Conservation (phyloP, 2,113 vertebrate genomes). For the Xiphophorus hellerii region DNA sequence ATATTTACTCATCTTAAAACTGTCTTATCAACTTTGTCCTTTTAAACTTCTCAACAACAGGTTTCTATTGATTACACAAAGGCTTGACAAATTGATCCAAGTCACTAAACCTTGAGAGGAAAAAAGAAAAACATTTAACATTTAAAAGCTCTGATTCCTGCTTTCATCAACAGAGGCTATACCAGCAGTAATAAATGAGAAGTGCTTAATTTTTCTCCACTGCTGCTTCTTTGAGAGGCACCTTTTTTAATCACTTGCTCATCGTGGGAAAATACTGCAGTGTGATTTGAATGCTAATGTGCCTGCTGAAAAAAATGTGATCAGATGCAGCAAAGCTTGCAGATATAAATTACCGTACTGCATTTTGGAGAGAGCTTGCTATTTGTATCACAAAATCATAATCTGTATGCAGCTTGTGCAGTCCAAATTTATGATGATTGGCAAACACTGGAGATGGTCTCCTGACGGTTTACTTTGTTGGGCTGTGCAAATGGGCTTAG, state of each 20-base stretch:
- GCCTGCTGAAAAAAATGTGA: slow-evolving; percentile 13
- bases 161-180: slow-evolving; percentile 35
- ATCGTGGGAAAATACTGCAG: slow-evolving; percentile 20
- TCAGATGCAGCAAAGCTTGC: slow-evolving; percentile 12
- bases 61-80: slow-evolving; percentile 20
- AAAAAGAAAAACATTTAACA: neutral
- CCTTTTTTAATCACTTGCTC: slow-evolving; percentile 39
- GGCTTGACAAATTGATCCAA: slow-evolving; percentile 8
- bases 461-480: slow-evolving; percentile 3
- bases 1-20: slow-evolving; percentile 12
- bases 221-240: slow-evolving; percentile 8
- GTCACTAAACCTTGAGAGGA: slow-evolving; percentile 15
- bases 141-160: slow-evolving; percentile 16
- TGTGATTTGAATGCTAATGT: slow-evolving; percentile 45
- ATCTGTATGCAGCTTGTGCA: slow-evolving; percentile 25
- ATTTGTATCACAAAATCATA: neutral
- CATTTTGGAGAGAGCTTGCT: neutral
- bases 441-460: slow-evolving; percentile 21
- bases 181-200: slow-evolving; percentile 50
- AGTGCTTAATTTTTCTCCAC: slow-evolving; percentile 17
- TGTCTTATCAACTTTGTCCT: neutral
- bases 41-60: neutral
- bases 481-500: slow-evolving; percentile 20
- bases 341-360: slow-evolving; percentile 1
- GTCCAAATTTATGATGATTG: slow-evolving; percentile 28